phyloP scores from a whole-genome alignment of 1,140 invertebrate species.

The Maconellicoccus hirsutus region DNA sequence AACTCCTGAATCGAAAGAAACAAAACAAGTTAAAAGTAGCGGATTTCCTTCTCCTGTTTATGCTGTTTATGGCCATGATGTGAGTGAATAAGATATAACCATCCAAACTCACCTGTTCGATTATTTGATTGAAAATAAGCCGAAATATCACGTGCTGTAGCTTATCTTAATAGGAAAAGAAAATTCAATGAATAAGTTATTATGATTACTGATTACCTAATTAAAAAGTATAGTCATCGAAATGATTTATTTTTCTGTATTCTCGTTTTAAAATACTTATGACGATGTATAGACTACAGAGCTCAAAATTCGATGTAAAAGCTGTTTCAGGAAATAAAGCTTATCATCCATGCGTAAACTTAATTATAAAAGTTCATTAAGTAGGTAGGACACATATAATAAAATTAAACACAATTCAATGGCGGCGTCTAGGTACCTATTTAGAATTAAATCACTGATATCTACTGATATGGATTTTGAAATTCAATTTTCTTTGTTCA shows the following conservation, averaged over 20 bases:
- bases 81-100: too few species aligned
- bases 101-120: too few species aligned
- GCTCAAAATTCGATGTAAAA: too few species aligned
- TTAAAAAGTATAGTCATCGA: too few species aligned
- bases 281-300: too few species aligned
- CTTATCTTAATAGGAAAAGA: neutral
- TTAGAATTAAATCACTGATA: neutral
- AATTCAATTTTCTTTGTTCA: conserved; percentile 26
- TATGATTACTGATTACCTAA: too few species aligned
- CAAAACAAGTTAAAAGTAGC: neutral
- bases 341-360: neutral
- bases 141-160: neutral
- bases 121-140: neutral
- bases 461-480: neutral
- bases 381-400: neutral
- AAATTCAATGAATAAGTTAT: too few species aligned
- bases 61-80: conserved; percentile 26
- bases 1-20: neutral
- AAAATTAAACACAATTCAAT: neutral
- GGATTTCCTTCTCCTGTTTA: conserved; percentile 18
- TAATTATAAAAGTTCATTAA: conserved; percentile 11
- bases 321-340: too few species aligned
- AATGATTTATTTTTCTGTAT: too few species aligned
- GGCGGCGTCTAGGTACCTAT: neutral
- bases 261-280: too few species aligned